phyloP scores from a whole-genome alignment of 2,797 vertebrate species.

The Lacerta agilis region DNA sequence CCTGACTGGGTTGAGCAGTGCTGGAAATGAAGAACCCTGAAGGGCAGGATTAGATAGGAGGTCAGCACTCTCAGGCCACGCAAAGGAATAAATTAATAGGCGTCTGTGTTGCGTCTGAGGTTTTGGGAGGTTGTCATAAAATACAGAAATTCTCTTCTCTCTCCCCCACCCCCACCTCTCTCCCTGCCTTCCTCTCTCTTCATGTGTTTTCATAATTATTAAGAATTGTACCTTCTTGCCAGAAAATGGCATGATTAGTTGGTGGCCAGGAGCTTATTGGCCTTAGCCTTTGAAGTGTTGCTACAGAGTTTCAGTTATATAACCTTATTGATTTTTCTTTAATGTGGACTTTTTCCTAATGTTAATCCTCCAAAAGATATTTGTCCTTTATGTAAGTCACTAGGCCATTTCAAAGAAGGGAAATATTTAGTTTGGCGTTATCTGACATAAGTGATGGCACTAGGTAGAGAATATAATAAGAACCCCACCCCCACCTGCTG shows the following conservation, averaged over 20 bases:
- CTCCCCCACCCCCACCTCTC: neutral
- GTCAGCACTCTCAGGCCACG: slow-evolving; percentile 49
- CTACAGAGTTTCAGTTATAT: slow-evolving; percentile 53
- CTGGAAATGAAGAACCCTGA: slow-evolving; percentile 70
- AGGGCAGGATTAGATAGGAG: slow-evolving; percentile 67
- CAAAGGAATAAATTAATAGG: slow-evolving; percentile 50
- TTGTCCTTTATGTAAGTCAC: slow-evolving; percentile 67
- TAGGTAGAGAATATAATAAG: neutral
- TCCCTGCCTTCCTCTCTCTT: neutral
- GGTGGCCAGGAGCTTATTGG: slow-evolving; percentile 48
- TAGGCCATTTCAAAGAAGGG: neutral
- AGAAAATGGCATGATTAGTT: slow-evolving; percentile 35
- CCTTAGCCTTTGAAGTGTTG: slow-evolving; percentile 51
- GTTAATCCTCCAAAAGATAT: slow-evolving; percentile 66
- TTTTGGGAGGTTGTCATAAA: slow-evolving; percentile 40
- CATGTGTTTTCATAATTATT: slow-evolving; percentile 49
- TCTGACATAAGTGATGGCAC: neutral
- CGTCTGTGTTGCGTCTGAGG: slow-evolving; percentile 46
- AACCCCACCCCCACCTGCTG: neutral
- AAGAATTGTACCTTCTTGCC: slow-evolving; percentile 48
- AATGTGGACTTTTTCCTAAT: slow-evolving; percentile 64
- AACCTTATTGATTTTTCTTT: slow-evolving; percentile 29
- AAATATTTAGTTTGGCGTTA: neutral
- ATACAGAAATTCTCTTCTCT: neutral
- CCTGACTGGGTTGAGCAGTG: slow-evolving; percentile 63